Conservation (phyloP, 92 coral and sea anemone species). For the Palythoa caribaeorum region DNA sequence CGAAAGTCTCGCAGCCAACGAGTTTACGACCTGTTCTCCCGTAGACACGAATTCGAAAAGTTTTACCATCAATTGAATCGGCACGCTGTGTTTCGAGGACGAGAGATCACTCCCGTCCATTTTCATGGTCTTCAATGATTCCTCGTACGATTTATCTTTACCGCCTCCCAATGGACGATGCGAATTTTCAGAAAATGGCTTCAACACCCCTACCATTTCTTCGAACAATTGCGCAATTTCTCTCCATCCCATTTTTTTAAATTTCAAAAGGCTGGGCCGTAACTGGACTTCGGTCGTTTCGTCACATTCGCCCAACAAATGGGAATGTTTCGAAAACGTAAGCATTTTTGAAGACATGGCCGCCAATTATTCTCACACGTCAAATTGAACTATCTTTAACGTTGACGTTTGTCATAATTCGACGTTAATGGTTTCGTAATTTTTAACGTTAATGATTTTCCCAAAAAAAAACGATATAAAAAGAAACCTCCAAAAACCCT, state of each 20-base stretch:
- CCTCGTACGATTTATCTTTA: not conserved
- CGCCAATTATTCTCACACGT: not conserved
- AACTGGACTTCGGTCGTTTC: not conserved
- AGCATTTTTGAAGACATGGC: not conserved
- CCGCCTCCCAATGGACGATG: not conserved
- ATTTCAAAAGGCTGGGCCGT: not conserved
- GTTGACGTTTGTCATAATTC: no score
- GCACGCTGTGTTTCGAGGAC: not conserved
- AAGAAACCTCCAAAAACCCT: no score
- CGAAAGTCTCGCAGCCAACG: not conserved
- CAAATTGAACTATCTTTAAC: no score
- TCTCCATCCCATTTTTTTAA: not conserved
- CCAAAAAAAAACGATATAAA: no score
- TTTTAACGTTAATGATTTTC: not conserved
- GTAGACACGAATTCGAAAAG: not conserved
- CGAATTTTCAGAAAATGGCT: not conserved
- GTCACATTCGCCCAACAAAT: not conserved
- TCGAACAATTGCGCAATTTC: not conserved
- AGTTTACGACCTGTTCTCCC: not conserved
- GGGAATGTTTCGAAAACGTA: not conserved
- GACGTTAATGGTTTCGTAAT: no score
- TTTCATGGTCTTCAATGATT: not conserved
- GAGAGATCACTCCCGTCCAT: not conserved
- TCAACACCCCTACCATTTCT: not conserved
- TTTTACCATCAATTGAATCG: not conserved